Conservation (phyloP, 35 echinoderm and acorn worm species). For the Apostichopus parvimensis region DNA sequence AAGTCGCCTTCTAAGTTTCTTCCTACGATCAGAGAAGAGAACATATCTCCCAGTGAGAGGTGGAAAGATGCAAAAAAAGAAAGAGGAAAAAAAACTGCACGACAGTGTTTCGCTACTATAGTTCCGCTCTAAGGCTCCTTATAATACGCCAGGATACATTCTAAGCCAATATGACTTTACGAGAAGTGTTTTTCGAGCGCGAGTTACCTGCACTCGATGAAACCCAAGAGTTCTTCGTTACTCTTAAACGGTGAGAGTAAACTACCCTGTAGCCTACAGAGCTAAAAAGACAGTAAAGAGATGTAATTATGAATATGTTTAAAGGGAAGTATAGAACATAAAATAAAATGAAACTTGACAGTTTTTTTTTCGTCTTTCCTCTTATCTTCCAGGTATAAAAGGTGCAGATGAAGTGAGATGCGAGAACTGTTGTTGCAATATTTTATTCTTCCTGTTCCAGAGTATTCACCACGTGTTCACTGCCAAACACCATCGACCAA, state of each 20-base stretch:
- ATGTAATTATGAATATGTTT: too few species aligned
- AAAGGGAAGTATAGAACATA: not conserved
- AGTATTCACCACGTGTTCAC: conserved; percentile 57
- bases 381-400: conserved; percentile 50
- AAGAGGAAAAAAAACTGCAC: not conserved
- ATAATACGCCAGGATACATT: not conserved
- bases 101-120: not conserved
- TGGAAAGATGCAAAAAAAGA: conserved; percentile 40
- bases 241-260: too few species aligned
- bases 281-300: too few species aligned
- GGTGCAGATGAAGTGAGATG: conserved; percentile 25
- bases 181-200: not conserved
- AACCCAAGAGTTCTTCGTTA: not conserved
- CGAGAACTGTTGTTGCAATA: conserved; percentile 61
- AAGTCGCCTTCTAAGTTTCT: conserved; percentile 22
- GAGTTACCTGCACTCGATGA: not conserved
- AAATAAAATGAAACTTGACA: too few species aligned
- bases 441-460: conserved; percentile 66
- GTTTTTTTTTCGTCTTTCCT: not conserved
- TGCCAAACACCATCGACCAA: conserved; percentile 62
- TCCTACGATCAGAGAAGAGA: conserved; percentile 5
- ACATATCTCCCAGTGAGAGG: conserved; percentile 36
- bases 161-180: not conserved
- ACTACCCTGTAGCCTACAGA: too few species aligned
- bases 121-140: conserved; percentile 10